phyloP scores from a whole-genome alignment of 2,797 vertebrate species.

The Tiaroga cobitis region DNA sequence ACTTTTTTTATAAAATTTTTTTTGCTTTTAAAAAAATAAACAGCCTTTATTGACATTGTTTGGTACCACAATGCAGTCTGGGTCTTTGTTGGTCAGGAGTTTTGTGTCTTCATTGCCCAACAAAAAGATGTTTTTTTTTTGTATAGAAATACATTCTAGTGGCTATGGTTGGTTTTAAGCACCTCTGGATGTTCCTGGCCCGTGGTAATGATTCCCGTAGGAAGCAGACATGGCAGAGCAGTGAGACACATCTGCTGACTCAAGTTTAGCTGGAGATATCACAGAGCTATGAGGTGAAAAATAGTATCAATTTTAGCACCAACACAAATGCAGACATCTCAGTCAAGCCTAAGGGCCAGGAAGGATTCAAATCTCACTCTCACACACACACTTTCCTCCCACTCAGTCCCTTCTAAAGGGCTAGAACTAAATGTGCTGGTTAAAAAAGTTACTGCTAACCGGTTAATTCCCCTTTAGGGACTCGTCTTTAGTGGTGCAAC shows the following conservation, averaged over 20 bases:
- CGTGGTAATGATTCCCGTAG: constrained; percentile 49
- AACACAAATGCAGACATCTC: constrained; percentile 47
- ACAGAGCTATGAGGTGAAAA: constrained; percentile 47
- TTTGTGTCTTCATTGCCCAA: constrained; percentile 16
- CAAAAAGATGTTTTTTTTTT: constrained; percentile 31
- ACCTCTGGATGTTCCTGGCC: constrained; percentile 44
- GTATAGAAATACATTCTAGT: constrained; percentile 43
- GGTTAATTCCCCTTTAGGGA: constrained; percentile 15
- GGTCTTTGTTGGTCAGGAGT: constrained; percentile 21
- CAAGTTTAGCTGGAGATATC: constrained; percentile 43
- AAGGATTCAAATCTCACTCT: constrained; percentile 31
- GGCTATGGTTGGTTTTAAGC: constrained; percentile 45
- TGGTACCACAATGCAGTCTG: neutral
- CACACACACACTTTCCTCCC: constrained; percentile 11
- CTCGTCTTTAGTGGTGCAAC: constrained; percentile 9
- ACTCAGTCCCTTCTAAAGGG: constrained; percentile 9
- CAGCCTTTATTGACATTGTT: neutral
- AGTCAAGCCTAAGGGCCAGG: constrained; percentile 43
- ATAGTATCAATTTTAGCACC: constrained; percentile 49
- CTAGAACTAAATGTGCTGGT: constrained; percentile 26
- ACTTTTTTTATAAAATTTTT: neutral
- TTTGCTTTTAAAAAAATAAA: neutral
- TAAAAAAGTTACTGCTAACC: constrained; percentile 24
- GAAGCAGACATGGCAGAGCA: constrained; percentile 42
- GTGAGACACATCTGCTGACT: constrained; percentile 50